These are phyloP conservation scores for Amorpha juglandis DNA, from an alignment of 2,888 invertebrate species.

Conservation along the genomic window DNA sequence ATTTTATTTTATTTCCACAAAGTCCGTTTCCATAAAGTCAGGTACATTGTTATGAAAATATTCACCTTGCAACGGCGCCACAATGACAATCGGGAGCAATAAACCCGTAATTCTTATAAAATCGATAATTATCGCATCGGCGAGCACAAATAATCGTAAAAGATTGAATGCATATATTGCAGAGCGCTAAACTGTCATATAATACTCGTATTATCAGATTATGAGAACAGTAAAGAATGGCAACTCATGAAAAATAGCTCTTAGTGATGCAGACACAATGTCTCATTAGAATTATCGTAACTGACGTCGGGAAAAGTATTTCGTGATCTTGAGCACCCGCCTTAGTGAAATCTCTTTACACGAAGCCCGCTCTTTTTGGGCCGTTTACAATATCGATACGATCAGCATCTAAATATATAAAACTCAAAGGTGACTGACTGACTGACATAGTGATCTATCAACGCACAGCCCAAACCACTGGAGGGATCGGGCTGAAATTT, in stretches of 20 bases:
- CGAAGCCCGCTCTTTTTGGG: too few species aligned
- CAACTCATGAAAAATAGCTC: constrained; percentile 34
- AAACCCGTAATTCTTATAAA: constrained; percentile 13
- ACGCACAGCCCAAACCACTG: too few species aligned
- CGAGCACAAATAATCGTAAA: constrained; percentile 19
- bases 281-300: background rate
- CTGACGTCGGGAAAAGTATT: background rate
- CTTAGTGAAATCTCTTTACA: too few species aligned
- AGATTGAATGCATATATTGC: constrained; percentile 12
- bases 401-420: too few species aligned
- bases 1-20: too few species aligned
- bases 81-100: background rate
- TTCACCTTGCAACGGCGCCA: background rate
- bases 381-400: too few species aligned
- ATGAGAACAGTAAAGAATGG: constrained; percentile 33
- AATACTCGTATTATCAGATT: constrained; percentile 32
- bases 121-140: constrained; percentile 1
- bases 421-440: too few species aligned
- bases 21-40: too few species aligned
- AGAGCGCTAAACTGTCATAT: constrained; percentile 19
- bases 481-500: too few species aligned
- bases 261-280: background rate
- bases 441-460: too few species aligned
- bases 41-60: too few species aligned
- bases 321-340: too few species aligned